phyloP scores from a whole-genome alignment of 37 sponge, comb jelly and placozoan species.

The Theonella swinhoei region DNA sequence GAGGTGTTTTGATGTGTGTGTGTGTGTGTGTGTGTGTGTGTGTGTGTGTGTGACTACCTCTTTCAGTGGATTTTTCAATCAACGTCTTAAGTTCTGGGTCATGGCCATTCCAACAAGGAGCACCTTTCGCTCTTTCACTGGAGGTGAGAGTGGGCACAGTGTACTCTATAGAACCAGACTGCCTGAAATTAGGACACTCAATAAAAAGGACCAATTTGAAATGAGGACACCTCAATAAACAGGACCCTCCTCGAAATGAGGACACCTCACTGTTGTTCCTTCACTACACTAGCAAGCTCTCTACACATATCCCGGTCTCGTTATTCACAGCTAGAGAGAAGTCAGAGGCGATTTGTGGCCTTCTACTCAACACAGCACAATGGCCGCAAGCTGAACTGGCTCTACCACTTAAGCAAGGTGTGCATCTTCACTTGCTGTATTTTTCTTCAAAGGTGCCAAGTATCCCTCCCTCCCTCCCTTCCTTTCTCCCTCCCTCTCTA shows the following conservation, averaged over 20 bases:
- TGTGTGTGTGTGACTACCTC: background rate
- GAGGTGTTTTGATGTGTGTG: background rate
- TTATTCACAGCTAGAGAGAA: constrained; percentile 72
- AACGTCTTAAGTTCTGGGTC: constrained; percentile 94
- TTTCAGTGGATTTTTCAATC: constrained; percentile 90
- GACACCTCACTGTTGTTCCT: background rate
- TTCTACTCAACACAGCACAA: constrained; percentile 96
- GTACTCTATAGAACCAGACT: too few species aligned
- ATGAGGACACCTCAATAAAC: background rate
- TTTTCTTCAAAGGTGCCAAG: background rate
- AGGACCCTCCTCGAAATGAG: background rate
- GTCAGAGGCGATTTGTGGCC: constrained; percentile 70
- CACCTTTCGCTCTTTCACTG: constrained; percentile 74
- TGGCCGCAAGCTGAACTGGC: constrained; percentile 96
- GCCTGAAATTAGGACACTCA: background rate
- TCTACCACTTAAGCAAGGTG: constrained; percentile 88
- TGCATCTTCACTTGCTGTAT: background rate
- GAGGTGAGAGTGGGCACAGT: constrained; percentile 80
- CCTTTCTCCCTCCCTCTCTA: background rate
- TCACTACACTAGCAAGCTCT: background rate
- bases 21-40: background rate
- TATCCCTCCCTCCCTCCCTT: background rate
- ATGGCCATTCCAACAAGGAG: constrained; percentile 93
- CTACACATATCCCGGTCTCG: background rate
- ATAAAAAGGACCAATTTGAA: background rate